Base-by-base conservation (phyloP, 1,140 invertebrate genomes). In the Lasioglossum baleicum region DNA sequence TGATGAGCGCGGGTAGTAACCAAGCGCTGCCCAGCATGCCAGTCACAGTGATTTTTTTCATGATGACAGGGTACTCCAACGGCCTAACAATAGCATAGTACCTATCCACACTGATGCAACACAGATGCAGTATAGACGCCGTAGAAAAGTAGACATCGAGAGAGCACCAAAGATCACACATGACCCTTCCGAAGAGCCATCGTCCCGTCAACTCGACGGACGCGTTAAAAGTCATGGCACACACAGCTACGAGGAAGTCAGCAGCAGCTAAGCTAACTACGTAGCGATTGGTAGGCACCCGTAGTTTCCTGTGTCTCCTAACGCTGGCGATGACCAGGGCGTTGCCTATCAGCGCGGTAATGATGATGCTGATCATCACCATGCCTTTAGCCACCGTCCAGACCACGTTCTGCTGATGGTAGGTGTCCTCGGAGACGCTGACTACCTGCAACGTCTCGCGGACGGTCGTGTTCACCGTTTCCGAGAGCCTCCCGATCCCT, bases 201-300 rank as follows among this genome's bases (percentile, higher is more conserved):
- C 92, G 93, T 93, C 95, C 95, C 93, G 96, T 96, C 6, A 98
- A 90, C 88, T 97, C 96, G 10, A 97, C 95, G 87, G 96, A 97
- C 31, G 97, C 97, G 92, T 98, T 99, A 93, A 99, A 99, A n/a
- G 97, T 98, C 98, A 98, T 98, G 44, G 97, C 97, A 88, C 98
- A 97, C 31, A 98, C 93, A 7, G 98, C 98, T 11, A 99, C 98
- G 31, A 98, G 93, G 91, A 98, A 96, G 90, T 99, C 98, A 7
- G 98, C 98, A 85, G 97, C 96, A 0, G 98, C 97, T 31, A 99
- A 93, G 51, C 97, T 98, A 42, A 99, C 98, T 70, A 99, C 97
- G 93, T 99, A 99, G 89, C 98, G 98, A 93, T 99, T 99, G 53
- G 98, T 99, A 81, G 98, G 97, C 71, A 98, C 96, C 5, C 91